Evolutionary conservation across 2,113 vertebrate genomes (phyloP).

Genomic region (Octodon degus): DNA sequence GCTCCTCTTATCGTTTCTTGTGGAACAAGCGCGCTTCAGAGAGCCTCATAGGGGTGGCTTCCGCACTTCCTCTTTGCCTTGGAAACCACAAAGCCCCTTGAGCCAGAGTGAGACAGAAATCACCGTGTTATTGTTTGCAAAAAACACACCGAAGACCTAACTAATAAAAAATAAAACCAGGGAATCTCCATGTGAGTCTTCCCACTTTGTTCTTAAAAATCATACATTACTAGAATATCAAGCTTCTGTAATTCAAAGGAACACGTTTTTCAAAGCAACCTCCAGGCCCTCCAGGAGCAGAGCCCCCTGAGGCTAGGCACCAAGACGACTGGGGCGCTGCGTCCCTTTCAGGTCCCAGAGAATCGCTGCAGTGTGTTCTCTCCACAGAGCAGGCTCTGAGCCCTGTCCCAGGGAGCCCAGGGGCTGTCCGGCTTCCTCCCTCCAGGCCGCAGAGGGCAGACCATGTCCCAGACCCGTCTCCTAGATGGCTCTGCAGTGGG

Average conservation of each 20-base stretch:
- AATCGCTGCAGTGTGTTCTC: too few relatives aligned
- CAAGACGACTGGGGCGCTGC: accelerated
- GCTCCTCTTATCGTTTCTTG: slow-evolving; percentile 63
- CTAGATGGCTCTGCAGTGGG: accelerated
- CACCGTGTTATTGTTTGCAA: background rate
- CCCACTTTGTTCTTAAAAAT: background rate
- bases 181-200: background rate
- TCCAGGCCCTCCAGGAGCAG: accelerated
- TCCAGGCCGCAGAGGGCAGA: slow-evolving; percentile 45
- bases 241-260: accelerated
- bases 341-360: accelerated
- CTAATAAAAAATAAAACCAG: background rate
- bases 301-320: background rate
- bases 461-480: background rate
- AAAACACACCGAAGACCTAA: background rate
- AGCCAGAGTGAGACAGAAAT: background rate
- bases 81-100: background rate
- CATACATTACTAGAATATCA: background rate
- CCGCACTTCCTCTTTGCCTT: accelerated
- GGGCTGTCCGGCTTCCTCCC: background rate
- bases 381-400: background rate
- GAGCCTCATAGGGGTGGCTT: slow-evolving; percentile 57
- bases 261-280: accelerated
- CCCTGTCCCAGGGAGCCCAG: accelerated
- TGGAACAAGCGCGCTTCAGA: slow-evolving; percentile 56